Conservation (phyloP, 2,888 invertebrate genomes). For the Metacarcinus magister region DNA sequence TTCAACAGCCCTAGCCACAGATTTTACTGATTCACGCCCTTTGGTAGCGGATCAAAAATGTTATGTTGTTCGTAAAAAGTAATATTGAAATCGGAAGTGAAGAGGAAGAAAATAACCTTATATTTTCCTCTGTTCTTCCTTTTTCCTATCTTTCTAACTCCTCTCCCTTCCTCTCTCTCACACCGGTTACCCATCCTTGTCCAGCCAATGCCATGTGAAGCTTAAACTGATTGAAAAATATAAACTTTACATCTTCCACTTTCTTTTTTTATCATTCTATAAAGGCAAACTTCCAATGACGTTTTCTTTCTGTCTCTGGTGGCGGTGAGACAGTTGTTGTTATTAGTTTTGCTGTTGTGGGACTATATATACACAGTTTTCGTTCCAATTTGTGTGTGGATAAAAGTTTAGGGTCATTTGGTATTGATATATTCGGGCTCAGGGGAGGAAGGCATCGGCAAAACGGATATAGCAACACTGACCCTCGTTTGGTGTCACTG, state of each 20-base stretch:
- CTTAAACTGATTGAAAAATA: neutral
- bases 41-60: neutral
- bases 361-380: neutral
- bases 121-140: neutral
- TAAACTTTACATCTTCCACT: neutral
- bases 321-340: neutral
- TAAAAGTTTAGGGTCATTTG: neutral
- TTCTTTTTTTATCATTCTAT: neutral
- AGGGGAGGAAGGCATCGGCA: neutral
- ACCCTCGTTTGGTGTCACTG: neutral
- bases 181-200: neutral
- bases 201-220: neutral
- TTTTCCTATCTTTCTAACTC: neutral
- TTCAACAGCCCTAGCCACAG: neutral
- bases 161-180: conserved; percentile 32
- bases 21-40: neutral
- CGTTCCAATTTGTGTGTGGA: neutral
- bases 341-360: neutral
- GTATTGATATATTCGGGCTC: neutral
- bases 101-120: neutral
- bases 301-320: neutral
- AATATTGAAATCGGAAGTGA: neutral
- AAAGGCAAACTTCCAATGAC: too few relatives aligned
- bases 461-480: neutral
- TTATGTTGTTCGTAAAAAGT: neutral